Percentiles rank a stretch among this genome's conserved stretches.
Evolutionary conservation across 2,888 invertebrate species (phyloP).

Genomic region (Rhamphomyia laevipes): DNA sequence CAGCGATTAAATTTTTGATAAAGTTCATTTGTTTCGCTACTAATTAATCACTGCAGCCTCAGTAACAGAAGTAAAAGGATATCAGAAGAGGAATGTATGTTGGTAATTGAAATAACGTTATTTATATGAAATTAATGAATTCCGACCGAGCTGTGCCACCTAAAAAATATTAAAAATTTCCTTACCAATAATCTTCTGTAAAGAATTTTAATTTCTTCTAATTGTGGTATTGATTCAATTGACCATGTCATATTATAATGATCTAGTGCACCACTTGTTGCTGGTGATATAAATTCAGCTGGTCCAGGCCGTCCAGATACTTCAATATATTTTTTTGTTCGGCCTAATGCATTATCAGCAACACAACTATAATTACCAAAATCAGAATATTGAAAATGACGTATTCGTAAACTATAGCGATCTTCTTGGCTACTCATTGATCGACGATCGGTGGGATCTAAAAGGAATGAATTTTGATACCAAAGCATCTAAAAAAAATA

Average conservation of each 20-base stretch:
- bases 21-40: too few species aligned
- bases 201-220: constrained; percentile 50
- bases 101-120: too few species aligned
- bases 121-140: too few species aligned
- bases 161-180: too few species aligned
- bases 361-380: constrained; percentile 51
- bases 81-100: too few species aligned
- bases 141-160: too few species aligned
- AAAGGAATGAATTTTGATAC: constrained; percentile 51
- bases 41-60: too few species aligned
- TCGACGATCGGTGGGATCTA: constrained; percentile 49
- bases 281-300: constrained; percentile 48
- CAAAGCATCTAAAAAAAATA: constrained; percentile 42
- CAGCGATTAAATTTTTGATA: too few species aligned
- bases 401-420: constrained; percentile 46
- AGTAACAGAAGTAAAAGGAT: too few species aligned
- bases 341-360: constrained; percentile 42
- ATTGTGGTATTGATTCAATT: constrained; percentile 52
- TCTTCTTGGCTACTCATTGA: constrained; percentile 48
- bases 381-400: constrained; percentile 48
- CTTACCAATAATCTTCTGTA: constrained; percentile 50
- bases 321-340: constrained; percentile 47
- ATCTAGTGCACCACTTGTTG: constrained; percentile 46
- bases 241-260: constrained; percentile 54
- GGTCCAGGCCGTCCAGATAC: constrained; percentile 53